A percentile compares a stretch with the other conserved stretches of the same genome.
Evolutionary conservation across 2,113 vertebrate genomes (phyloP).

Genomic region (Abramis brama): DNA sequence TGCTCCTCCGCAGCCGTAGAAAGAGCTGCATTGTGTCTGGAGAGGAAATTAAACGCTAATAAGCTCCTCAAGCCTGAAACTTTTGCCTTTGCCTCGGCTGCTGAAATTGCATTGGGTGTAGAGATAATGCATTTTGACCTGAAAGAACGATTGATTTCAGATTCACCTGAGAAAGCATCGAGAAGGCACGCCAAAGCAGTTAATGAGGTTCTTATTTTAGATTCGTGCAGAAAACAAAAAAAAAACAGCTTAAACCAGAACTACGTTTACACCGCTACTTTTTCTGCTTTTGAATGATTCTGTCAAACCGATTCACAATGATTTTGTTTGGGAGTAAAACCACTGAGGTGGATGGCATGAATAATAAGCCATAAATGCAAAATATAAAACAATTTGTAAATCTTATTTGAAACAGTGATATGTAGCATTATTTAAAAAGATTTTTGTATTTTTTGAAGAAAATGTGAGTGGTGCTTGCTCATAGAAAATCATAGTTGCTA

Average conservation of each 20-base stretch:
- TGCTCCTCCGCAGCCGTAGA: neutral
- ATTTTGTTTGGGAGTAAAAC: slow-evolving; percentile 4
- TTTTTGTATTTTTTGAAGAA: neutral
- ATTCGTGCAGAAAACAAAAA: neutral
- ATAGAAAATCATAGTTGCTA: neutral
- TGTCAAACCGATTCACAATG: neutral
- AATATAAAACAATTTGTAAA: neutral
- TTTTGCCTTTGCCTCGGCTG: slow-evolving; percentile 6
- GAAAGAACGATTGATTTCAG: slow-evolving; percentile 47
- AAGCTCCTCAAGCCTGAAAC: slow-evolving; percentile 36
- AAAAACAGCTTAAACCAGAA: neutral
- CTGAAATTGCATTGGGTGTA: slow-evolving; percentile 43
- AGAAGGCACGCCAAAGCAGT: neutral
- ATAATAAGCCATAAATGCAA: neutral
- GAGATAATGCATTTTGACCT: slow-evolving; percentile 46
- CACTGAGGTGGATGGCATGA: neutral
- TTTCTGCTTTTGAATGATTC: slow-evolving; percentile 15
- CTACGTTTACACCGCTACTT: neutral
- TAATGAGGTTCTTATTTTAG: slow-evolving; percentile 31
- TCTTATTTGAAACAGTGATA: neutral
- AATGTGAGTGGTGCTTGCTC: neutral
- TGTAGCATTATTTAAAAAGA: neutral
- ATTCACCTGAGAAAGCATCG: slow-evolving; percentile 41
- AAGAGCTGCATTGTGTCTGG: slow-evolving; percentile 3
- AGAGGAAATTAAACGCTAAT: neutral